These are phyloP conservation scores for Drosophila virilis DNA, from an alignment of 1,140 invertebrate genomes.

Conservation along the genomic window DNA sequence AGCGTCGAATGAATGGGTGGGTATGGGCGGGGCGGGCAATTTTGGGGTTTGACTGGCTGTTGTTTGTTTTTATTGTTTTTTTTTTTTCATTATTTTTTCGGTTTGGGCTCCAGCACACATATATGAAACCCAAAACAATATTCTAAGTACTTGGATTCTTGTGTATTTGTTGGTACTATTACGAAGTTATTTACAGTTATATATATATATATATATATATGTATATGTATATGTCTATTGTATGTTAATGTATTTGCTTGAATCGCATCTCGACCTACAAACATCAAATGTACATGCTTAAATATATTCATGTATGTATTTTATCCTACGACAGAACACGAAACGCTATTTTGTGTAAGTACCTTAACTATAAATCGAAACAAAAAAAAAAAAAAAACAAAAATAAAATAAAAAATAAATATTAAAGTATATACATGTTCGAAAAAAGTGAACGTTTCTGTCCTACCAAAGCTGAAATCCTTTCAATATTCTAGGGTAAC, in stretches of 20 bases:
- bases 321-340: constrained; percentile 29
- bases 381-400: constrained; percentile 7
- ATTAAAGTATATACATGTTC: not conserved
- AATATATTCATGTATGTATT: constrained; percentile 29
- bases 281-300: constrained; percentile 10
- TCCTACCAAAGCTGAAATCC: too few relatives aligned
- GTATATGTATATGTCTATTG: constrained; percentile 8
- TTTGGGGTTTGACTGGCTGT: constrained; percentile 1
- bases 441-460: not conserved
- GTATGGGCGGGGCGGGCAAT: not conserved
- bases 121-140: constrained; percentile 10
- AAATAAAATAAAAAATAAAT: constrained; percentile 9
- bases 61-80: not conserved
- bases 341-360: constrained; percentile 19
- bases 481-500: too few relatives aligned
- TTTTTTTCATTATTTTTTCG: not conserved
- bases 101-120: not conserved
- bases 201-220: not conserved
- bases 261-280: not conserved
- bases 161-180: constrained; percentile 28
- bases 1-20: not conserved
- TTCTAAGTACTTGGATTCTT: constrained; percentile 13
- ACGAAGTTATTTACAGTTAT: constrained; percentile 2
- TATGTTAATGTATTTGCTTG: not conserved
- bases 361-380: constrained; percentile 23